A percentile compares a stretch with the other conserved stretches of the same genome.
Conservation (phyloP, 1,140 invertebrate genomes). For the Andrena cerasifolii region DNA sequence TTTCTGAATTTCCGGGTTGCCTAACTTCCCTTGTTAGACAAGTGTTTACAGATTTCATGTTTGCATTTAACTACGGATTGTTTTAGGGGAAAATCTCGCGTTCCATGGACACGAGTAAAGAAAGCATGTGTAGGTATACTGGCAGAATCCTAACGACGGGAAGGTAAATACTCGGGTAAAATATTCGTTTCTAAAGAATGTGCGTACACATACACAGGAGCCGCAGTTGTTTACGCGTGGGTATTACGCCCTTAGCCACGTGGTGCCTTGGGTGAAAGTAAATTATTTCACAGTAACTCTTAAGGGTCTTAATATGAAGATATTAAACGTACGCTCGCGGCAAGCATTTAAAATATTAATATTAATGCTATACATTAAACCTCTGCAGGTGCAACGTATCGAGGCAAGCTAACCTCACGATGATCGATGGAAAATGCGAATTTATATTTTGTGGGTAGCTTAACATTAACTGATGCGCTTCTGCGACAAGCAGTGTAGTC, state of each 20-base stretch:
- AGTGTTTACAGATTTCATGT: neutral
- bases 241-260: neutral
- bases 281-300: conserved; percentile 3
- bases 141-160: too few relatives aligned
- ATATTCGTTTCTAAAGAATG: neutral
- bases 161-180: neutral
- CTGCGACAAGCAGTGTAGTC: neutral
- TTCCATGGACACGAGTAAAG: too few relatives aligned
- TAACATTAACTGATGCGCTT: neutral
- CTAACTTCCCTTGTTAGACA: too few relatives aligned
- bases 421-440: neutral
- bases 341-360: neutral
- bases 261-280: neutral
- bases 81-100: too few relatives aligned
- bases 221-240: neutral
- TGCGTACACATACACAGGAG: neutral
- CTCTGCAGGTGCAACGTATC: neutral
- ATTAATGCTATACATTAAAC: neutral
- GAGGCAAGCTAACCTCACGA: neutral
- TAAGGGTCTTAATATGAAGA: neutral
- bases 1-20: too few relatives aligned
- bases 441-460: neutral
- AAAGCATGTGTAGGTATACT: too few relatives aligned
- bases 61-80: neutral
- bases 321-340: conserved; percentile 7